These are phyloP conservation scores for Muscicapa comitata DNA, from an alignment of 2,797 vertebrate genomes.

Conservation along the genomic window DNA sequence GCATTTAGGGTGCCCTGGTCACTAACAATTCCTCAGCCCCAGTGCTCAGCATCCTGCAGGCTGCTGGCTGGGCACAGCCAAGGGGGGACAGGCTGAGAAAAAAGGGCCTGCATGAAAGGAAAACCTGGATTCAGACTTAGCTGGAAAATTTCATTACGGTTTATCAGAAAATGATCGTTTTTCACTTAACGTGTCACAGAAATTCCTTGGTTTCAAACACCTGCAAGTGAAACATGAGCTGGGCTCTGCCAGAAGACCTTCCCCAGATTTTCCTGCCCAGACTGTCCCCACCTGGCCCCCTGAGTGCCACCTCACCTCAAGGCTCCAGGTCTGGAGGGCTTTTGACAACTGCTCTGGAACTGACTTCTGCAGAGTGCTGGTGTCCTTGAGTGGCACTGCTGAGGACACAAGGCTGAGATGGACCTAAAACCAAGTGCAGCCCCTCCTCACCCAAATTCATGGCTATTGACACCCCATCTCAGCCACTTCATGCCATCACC, in stretches of 20 bases:
- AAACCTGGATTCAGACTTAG: not conserved
- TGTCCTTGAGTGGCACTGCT: not conserved
- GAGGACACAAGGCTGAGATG: not conserved
- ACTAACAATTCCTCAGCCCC: not conserved
- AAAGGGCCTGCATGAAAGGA: not conserved
- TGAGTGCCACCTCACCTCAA: not conserved
- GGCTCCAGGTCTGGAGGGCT: not conserved
- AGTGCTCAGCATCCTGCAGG: not conserved
- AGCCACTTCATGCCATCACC: not conserved
- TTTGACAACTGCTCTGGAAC: not conserved
- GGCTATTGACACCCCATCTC: not conserved
- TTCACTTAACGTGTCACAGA: not conserved
- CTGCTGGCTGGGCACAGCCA: not conserved
- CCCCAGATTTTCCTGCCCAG: not conserved
- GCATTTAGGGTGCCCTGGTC: constrained; percentile 1
- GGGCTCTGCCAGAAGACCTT: not conserved
- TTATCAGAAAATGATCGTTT: not conserved
- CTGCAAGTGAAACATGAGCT: not conserved
- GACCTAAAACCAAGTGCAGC: not conserved
- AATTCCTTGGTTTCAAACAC: not conserved
- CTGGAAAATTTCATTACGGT: not conserved
- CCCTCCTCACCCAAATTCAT: not conserved
- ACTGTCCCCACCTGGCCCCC: not conserved
- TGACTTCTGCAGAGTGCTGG: not conserved
- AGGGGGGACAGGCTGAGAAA: not conserved